Base-by-base conservation (phyloP, 2,888 invertebrate species). In the Neria commutata region DNA sequence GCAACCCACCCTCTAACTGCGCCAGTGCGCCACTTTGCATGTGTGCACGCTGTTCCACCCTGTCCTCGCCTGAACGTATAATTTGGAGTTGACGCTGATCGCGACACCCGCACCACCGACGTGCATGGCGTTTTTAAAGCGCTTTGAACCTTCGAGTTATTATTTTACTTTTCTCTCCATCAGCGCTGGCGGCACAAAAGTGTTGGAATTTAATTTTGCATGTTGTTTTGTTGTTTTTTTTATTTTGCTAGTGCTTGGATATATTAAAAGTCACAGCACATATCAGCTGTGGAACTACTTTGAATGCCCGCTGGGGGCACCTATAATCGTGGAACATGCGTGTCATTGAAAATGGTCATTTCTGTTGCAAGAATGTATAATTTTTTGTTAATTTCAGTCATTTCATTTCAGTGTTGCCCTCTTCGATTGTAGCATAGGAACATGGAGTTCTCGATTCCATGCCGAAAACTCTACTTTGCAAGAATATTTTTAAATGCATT, bases 261-360 rank as follows among this genome's bases (percentile, higher is more conserved):
- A n/a, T n/a, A 14, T 37, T n/a, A n/a, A 37, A 14, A 37, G 8
- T 37, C n/a, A n/a, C 6, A 4, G n/a, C 37, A 37, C 8, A 37
- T 29, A 29, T 11, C 6, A 11, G 29, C 6, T 6, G 37, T 4
- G 16, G 37, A 37, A 37, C n/a, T 37, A 37, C 37, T n/a, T n/a
- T 37, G n/a, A 37, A 14, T 37, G 37, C 6, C n/a, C 6, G 37
- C 37, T 6, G 6, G 6, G 37, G 37, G n/a, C 37, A n/a, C 37
- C 37, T n/a, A 4, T 4, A 29, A 29, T 29, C 29, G 29, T 70
- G 70, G 67, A 70, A 71, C 70, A 72, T 72, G 70, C 72, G 69
- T 63, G 70, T 72, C 70, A 71, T 71, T 71, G 72, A 70, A 70
- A 71, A 72, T 71, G 69, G 72, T 69, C 67, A 72, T 70, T 70